phyloP scores from a whole-genome alignment of 2,113 vertebrate species.

The Cacatua alba region DNA sequence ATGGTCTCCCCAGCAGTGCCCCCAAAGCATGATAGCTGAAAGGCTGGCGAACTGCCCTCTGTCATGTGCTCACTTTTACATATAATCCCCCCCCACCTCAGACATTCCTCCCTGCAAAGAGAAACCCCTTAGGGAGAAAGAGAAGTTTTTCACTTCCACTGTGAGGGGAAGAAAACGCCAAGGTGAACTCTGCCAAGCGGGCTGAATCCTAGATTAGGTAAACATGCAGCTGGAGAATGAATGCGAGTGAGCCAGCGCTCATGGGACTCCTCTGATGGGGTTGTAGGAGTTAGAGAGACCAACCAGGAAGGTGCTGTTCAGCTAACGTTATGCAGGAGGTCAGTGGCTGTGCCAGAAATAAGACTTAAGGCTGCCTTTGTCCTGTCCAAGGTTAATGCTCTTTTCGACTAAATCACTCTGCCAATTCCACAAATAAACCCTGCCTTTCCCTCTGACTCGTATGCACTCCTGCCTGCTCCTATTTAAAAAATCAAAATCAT shows the following conservation, averaged over 20 bases:
- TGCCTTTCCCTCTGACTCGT: not conserved
- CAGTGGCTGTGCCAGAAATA: not conserved
- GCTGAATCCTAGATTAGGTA: not conserved
- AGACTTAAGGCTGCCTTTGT: not conserved
- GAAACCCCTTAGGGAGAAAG: not conserved
- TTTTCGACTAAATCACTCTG: not conserved
- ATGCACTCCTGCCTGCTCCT: not conserved
- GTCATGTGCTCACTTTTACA: not conserved
- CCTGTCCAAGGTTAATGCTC: not conserved
- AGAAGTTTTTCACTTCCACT: not conserved
- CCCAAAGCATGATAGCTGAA: accelerated
- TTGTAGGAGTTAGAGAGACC: not conserved
- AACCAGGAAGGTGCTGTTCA: not conserved
- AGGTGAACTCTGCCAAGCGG: not conserved
- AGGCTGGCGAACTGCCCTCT: not conserved
- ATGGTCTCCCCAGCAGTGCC: not conserved
- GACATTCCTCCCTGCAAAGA: not conserved
- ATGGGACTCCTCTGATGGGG: not conserved
- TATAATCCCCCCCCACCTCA: not conserved
- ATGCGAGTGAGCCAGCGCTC: not conserved
- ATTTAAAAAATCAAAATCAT: not conserved
- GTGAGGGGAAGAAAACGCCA: not conserved
- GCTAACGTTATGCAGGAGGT: not conserved
- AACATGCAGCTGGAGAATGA: not conserved
- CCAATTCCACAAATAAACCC: not conserved